Conservation (phyloP, 2,113 vertebrate genomes). For the Scophthalmus maximus region DNA sequence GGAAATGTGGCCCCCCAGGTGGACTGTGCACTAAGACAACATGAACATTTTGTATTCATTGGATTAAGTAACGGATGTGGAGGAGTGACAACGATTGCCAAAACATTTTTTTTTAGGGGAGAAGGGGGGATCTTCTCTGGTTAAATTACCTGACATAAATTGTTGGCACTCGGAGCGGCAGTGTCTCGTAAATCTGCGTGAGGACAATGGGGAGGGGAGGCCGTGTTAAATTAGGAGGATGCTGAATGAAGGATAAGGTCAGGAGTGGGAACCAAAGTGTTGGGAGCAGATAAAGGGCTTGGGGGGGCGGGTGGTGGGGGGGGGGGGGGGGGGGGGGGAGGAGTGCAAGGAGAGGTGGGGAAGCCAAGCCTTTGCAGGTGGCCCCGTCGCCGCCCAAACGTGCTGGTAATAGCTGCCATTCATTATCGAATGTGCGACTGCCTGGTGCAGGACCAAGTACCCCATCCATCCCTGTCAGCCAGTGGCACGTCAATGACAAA, state of each 20-base stretch:
- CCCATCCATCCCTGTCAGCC: conserved; percentile 96
- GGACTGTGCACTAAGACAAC: conserved; percentile 29
- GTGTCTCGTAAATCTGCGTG: conserved; percentile 48
- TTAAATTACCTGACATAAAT: conserved; percentile 72
- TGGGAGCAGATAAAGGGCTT: conserved; percentile 64
- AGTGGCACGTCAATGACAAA: conserved; percentile 98
- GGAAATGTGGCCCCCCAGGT: conserved; percentile 15
- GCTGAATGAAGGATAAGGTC: conserved; percentile 69
- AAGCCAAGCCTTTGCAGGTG: conserved; percentile 89
- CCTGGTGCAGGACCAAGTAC: conserved; percentile 85
- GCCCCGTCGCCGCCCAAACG: conserved; percentile 89
- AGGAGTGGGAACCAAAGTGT: conserved; percentile 67
- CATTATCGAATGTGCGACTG: conserved; percentile 90
- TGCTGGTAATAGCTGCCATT: conserved; percentile 96
- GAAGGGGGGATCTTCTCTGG: conserved; percentile 43
- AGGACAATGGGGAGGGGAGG: conserved; percentile 40
- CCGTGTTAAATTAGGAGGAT: conserved; percentile 63
- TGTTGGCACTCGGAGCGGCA: conserved; percentile 52
- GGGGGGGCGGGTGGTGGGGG: conserved; percentile 43
- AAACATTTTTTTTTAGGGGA: conserved; percentile 45
- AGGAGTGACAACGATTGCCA: conserved; percentile 39
- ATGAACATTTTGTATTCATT: conserved; percentile 15
- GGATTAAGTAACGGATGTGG: conserved; percentile 31
- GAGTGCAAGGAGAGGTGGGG: conserved; percentile 66
- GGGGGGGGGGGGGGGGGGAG: conserved; percentile 67